phyloP scores from a whole-genome alignment of 2,113 vertebrate species.

The Rousettus leschenaultii region DNA sequence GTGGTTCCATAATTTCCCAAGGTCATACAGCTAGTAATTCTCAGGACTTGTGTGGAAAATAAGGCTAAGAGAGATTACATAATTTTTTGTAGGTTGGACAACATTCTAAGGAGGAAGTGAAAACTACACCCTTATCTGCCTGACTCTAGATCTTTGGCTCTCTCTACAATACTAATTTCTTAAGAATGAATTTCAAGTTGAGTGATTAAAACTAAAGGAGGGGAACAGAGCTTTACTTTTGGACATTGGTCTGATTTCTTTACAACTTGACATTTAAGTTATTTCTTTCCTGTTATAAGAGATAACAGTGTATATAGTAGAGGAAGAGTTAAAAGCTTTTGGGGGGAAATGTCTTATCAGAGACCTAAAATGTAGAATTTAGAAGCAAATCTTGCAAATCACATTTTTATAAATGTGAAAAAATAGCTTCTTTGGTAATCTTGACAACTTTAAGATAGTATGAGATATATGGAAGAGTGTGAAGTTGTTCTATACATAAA shows the following conservation, averaged over 20 bases:
- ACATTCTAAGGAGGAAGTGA: neutral
- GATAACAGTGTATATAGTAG: neutral
- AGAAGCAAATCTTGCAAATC: neutral
- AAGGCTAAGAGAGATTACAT: neutral
- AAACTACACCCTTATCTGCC: neutral
- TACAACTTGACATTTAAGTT: neutral
- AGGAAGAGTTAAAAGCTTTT: neutral
- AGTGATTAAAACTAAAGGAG: neutral
- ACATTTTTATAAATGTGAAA: slow-evolving; percentile 8
- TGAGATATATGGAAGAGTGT: neutral
- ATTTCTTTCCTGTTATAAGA: neutral
- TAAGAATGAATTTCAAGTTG: neutral
- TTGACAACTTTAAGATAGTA: neutral
- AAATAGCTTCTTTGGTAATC: neutral
- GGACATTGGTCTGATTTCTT: neutral
- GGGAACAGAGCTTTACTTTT: neutral
- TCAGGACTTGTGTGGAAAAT: neutral
- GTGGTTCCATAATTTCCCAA: neutral
- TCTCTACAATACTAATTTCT: neutral
- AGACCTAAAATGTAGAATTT: neutral
- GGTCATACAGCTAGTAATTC: neutral
- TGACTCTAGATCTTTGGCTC: neutral
- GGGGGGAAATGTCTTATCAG: neutral
- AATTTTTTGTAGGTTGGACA: neutral
- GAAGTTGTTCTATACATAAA: neutral